Percentiles rank a stretch among this genome's conserved stretches.
Conservation (phyloP, 2,797 vertebrate genomes). For the Knipowitschia caucasica region DNA sequence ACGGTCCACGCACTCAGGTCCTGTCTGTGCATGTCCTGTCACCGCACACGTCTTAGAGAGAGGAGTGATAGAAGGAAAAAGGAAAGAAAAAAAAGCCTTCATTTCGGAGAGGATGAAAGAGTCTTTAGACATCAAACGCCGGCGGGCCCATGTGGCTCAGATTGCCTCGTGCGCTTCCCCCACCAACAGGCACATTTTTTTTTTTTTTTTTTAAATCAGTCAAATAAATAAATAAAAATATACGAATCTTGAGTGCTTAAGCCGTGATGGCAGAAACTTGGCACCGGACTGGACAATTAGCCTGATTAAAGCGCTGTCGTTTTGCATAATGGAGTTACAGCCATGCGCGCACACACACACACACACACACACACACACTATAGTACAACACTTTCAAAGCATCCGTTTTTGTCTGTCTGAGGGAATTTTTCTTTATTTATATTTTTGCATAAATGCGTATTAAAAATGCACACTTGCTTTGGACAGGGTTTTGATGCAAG, state of each 20-base stretch:
- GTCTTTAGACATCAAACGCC: constrained; percentile 76
- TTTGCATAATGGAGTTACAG: constrained; percentile 53
- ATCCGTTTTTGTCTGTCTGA: constrained; percentile 26
- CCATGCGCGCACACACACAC: too few species aligned
- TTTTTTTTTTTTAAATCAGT: constrained; percentile 32
- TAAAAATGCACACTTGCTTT: too few species aligned
- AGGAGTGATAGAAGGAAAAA: constrained; percentile 56
- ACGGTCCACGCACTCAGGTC: constrained; percentile 73
- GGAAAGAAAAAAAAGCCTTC: constrained; percentile 67
- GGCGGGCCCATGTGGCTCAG: constrained; percentile 68
- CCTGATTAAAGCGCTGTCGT: constrained; percentile 67
- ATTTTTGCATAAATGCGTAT: not conserved
- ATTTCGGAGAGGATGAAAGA: constrained; percentile 75
- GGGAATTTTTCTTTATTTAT: not conserved
- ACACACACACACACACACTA: too few species aligned
- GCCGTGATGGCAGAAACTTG: constrained; percentile 53
- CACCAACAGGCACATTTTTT: constrained; percentile 49
- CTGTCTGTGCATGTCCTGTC: constrained; percentile 70
- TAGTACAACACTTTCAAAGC: too few species aligned
- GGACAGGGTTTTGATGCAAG: too few species aligned
- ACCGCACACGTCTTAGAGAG: constrained; percentile 35
- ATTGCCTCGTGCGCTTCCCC: constrained; percentile 64
- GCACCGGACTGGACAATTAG: constrained; percentile 61
- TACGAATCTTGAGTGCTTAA: constrained; percentile 49
- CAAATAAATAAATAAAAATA: constrained; percentile 21